These are phyloP conservation scores for Ennomos fuscantarius DNA, from an alignment of 2,888 invertebrate genomes.

Conservation along the genomic window DNA sequence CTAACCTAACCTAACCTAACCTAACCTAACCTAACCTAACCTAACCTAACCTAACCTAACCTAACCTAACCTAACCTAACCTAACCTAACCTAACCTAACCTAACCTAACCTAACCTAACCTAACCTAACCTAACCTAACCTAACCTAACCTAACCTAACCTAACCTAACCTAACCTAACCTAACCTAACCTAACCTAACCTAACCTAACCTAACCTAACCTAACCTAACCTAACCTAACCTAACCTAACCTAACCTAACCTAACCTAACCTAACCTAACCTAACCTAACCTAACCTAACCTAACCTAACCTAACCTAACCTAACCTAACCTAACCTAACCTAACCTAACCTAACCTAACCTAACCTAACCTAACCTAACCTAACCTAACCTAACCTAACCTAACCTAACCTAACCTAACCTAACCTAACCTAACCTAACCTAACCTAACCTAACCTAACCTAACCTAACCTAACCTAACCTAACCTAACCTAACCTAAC, in stretches of 20 bases:
- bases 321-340: conserved; percentile 24
- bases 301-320: conserved; percentile 18
- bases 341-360: conserved; percentile 19
- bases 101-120: conserved; percentile 33
- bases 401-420: conserved; percentile 36
- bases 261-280: conserved; percentile 10
- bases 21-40: conserved; percentile 30
- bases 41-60: conserved; percentile 36
- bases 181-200: conserved; percentile 33
- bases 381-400: conserved; percentile 35
- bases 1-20: conserved; percentile 31
- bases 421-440: conserved; percentile 31
- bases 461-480: conserved; percentile 33
- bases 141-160: conserved; percentile 36
- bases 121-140: conserved; percentile 35
- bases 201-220: conserved; percentile 32
- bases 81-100: conserved; percentile 34
- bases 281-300: conserved; percentile 21
- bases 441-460: conserved; percentile 32
- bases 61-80: conserved; percentile 35
- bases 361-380: conserved; percentile 34
- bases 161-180: conserved; percentile 36
- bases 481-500: conserved; percentile 35
- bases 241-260: conserved; percentile 17
- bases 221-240: conserved; percentile 24